Base-by-base conservation (phyloP, 2,888 invertebrate genomes). In the Salticus scenicus region DNA sequence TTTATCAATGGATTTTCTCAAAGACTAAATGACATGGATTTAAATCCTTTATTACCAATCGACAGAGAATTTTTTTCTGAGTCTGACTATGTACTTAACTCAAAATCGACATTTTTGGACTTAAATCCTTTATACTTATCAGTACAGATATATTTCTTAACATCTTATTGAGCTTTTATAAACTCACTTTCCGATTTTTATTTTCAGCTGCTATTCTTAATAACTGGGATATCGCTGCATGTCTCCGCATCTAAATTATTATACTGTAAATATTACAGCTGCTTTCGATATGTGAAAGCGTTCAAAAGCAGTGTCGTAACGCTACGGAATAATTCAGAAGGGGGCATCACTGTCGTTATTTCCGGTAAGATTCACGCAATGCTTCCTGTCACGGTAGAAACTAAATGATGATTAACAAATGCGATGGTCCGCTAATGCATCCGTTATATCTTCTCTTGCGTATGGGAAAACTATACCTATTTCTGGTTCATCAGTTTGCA, bases 331-430 rank as follows among this genome's bases (percentile, higher is more conserved):
- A 42, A 42, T 70, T 41, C 42, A 28, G 77, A 42, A 73, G 67
- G 20, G 81, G 47, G 72, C 83, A 83, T 83, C 83, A 72, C 51
- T 76, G 73, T 83, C 77, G 77, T 72, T 77, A 77, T 83, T 83
- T 83, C 83, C 83, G 83, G 83, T 69, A 57, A 69, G 31, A 51
- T 72, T 69, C 77, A 83, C 77, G 77, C 83, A 30, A 83, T 37
- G 73, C 66, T 77, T 83, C 83, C 83, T 83, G 83, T 83, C 83
- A 83, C 83, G 83, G 77, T 30, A 70, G 57, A 24, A 72, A 51
- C 67, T 83, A 82, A 82, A 73, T 28, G 75, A 75, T 81, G 80
- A 80, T 80, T 74, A 69, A 41, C 42, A 28, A 71, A 47, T n/a
- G 41, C 42, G 71, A 71, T 51, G 17, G 67, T 81, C 69, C 74